Evolutionary conservation across 2,797 vertebrate genomes (phyloP).

Genomic region (Lagorchestes hirsutus): DNA sequence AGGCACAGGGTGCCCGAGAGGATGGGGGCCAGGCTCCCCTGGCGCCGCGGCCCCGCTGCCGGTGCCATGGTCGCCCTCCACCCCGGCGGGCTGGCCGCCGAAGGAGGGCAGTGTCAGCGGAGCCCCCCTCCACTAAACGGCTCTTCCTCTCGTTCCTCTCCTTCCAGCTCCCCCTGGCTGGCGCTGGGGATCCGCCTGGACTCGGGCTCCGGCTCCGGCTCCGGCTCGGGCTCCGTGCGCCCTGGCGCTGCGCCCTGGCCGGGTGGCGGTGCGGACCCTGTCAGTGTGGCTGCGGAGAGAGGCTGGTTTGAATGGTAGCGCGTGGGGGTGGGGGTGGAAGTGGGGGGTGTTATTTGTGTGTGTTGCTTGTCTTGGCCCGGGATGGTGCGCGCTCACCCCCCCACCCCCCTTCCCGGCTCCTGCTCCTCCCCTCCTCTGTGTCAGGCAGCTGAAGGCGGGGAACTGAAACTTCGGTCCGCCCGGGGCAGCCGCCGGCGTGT

Average conservation of each 20-base stretch:
- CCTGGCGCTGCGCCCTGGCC: conserved; percentile 1
- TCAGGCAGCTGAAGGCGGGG: conserved; percentile 71
- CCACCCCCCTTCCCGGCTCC: conserved; percentile 61
- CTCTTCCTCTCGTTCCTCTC: neutral
- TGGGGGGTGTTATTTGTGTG: conserved; percentile 66
- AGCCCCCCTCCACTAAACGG: neutral
- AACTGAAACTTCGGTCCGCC: conserved; percentile 60
- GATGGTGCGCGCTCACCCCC: conserved; percentile 52
- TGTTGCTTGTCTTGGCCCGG: conserved; percentile 69
- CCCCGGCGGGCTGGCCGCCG: neutral
- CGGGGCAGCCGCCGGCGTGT: conserved; percentile 7
- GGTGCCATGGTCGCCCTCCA: conserved; percentile 58
- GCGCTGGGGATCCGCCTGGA: conserved; percentile 45
- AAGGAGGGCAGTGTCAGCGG: neutral
- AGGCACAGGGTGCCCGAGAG: conserved; percentile 72
- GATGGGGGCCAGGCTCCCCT: conserved; percentile 49
- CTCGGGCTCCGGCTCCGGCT: neutral
- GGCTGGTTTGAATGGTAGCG: conserved; percentile 69
- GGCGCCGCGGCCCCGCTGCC: neutral
- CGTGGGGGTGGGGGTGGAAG: conserved; percentile 56
- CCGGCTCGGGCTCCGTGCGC: neutral
- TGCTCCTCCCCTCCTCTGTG: conserved; percentile 65
- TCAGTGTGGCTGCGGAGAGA: neutral
- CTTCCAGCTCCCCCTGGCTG: neutral
- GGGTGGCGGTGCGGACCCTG: conserved; percentile 10